These are phyloP conservation scores for Xiphophorus maculatus DNA, from an alignment of 2,113 vertebrate species.

Conservation along the genomic window DNA sequence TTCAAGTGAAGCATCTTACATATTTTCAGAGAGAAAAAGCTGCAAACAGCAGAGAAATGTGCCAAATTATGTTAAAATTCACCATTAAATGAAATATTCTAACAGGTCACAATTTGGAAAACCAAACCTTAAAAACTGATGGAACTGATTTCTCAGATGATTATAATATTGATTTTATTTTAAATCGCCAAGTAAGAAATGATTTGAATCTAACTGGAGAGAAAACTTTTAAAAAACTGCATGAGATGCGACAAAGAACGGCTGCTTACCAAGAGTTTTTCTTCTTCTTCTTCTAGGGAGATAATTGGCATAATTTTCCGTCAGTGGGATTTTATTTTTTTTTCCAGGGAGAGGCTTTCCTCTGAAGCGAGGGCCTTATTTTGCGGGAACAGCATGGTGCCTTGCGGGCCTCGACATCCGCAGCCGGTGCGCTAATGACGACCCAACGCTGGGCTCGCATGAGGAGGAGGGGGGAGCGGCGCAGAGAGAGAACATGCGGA, in stretches of 20 bases:
- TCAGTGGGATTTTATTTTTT: constrained; percentile 7
- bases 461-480: not conserved
- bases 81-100: not conserved
- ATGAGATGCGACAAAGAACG: not conserved
- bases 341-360: not conserved
- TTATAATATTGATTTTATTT: not conserved
- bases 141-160: not conserved
- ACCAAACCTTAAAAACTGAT: not conserved
- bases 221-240: not conserved
- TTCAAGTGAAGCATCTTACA: not conserved
- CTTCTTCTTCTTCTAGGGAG: constrained; percentile 12
- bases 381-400: constrained; percentile 62
- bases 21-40: not conserved
- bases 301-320: constrained; percentile 71
- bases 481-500: constrained; percentile 18
- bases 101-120: not conserved
- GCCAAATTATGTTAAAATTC: not conserved
- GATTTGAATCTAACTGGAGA: no score
- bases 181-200: not conserved
- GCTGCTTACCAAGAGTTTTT: not conserved
- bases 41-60: not conserved
- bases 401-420: constrained; percentile 67
- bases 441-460: constrained; percentile 44
- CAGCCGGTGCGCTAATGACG: constrained; percentile 78
- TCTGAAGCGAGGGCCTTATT: not conserved